Conservation (phyloP, 2,888 invertebrate genomes). For the Drosophila subquinaria region DNA sequence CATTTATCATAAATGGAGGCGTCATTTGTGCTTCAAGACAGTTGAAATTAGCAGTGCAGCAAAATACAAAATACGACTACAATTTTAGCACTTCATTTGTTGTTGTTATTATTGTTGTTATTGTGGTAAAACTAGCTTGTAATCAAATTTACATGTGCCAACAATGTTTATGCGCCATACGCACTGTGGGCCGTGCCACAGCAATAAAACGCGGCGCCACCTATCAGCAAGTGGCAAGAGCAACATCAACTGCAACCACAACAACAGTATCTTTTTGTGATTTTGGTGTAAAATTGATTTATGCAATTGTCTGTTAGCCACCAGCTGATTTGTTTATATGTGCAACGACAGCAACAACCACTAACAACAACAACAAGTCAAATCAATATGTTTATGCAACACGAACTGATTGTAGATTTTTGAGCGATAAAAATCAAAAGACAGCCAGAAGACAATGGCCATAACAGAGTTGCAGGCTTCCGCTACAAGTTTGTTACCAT, state of each 20-base stretch:
- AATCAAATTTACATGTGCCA: conserved; percentile 76
- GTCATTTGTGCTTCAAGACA: conserved; percentile 59
- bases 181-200: conserved; percentile 69
- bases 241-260: conserved; percentile 18
- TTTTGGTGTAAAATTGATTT: conserved; percentile 75
- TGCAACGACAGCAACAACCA: conserved; percentile 57
- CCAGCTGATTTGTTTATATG: conserved; percentile 77
- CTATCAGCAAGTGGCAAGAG: conserved; percentile 24
- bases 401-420: conserved; percentile 66
- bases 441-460: conserved; percentile 66
- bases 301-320: conserved; percentile 78
- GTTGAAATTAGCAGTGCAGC: conserved; percentile 67
- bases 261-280: conserved; percentile 21
- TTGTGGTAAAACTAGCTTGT: conserved; percentile 73
- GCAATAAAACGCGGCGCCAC: conserved; percentile 17
- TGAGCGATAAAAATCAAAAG: conserved; percentile 68
- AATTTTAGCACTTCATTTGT: conserved; percentile 73
- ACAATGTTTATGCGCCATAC: conserved; percentile 60
- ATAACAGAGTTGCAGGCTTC: conserved; percentile 54
- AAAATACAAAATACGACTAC: conserved; percentile 20
- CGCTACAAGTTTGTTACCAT: conserved; percentile 69
- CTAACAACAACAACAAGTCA: conserved; percentile 46
- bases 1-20: conserved; percentile 79
- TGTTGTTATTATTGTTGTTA: conserved; percentile 29
- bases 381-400: conserved; percentile 80